These are phyloP conservation scores for Otocyon megalotis DNA, from an alignment of 2,113 vertebrate species.

Conservation along the genomic window DNA sequence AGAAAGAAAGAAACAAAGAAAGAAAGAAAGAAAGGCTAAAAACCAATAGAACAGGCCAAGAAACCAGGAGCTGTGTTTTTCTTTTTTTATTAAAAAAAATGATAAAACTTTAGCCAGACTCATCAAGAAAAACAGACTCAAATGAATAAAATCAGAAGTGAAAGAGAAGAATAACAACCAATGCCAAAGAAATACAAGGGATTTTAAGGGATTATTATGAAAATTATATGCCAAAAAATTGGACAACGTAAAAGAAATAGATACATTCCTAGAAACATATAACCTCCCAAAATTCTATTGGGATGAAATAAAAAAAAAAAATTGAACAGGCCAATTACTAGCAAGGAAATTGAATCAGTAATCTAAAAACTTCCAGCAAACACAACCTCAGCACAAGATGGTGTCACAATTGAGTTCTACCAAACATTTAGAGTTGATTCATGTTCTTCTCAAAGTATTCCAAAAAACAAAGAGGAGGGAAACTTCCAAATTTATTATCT, in stretches of 20 bases:
- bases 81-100: too few species aligned
- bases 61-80: background rate
- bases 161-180: background rate
- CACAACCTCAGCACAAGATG: background rate
- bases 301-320: background rate
- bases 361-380: background rate
- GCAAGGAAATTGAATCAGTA: background rate
- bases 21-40: background rate
- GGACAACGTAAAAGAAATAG: background rate
- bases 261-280: background rate
- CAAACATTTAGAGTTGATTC: background rate
- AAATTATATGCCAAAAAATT: background rate
- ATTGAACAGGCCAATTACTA: background rate
- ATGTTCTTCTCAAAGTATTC: background rate
- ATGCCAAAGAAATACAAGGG: background rate
- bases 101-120: background rate
- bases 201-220: background rate
- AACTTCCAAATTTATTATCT: background rate
- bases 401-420: background rate
- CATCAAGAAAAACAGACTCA: background rate
- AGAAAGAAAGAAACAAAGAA: too few species aligned
- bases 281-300: background rate
- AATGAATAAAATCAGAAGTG: background rate
- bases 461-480: background rate
- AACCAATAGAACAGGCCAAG: background rate